phyloP scores from a whole-genome alignment of 2,888 invertebrate genomes.

The Lysandra coridon region DNA sequence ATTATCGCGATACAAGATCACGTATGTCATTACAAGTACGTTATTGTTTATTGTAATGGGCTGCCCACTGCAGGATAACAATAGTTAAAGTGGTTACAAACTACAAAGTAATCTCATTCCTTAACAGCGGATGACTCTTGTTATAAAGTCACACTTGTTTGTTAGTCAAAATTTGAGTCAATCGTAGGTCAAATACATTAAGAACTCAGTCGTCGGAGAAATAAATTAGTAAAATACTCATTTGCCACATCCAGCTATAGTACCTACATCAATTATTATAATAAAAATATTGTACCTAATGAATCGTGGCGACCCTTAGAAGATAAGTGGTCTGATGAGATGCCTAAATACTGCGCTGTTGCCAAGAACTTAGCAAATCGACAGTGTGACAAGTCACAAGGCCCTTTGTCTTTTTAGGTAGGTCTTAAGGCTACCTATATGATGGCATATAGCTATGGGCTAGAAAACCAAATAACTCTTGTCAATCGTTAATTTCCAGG shows the following conservation, averaged over 20 bases:
- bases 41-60: slow-evolving; percentile 16
- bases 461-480: too few species aligned
- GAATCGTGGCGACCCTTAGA: too few species aligned
- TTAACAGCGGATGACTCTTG: not conserved
- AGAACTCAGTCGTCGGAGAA: not conserved
- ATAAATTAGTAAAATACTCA: not conserved
- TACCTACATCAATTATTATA: not conserved
- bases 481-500: too few species aligned
- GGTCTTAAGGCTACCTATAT: too few species aligned
- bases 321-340: too few species aligned
- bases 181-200: slow-evolving; percentile 16
- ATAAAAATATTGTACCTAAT: not conserved
- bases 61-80: slow-evolving; percentile 1
- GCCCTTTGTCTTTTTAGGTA: too few species aligned
- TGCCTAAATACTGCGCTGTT: too few species aligned
- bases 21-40: slow-evolving; percentile 22
- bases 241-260: not conserved
- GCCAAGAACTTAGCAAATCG: too few species aligned
- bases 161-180: not conserved
- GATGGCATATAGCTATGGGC: too few species aligned
- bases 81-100: slow-evolving; percentile 15
- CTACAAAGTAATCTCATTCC: slow-evolving; percentile 6
- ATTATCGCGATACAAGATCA: slow-evolving; percentile 8
- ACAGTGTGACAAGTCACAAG: too few species aligned
- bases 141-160: slow-evolving; percentile 15